Evolutionary conservation across 2,113 vertebrate species (phyloP).

Genomic region (Clarias gariepinus): DNA sequence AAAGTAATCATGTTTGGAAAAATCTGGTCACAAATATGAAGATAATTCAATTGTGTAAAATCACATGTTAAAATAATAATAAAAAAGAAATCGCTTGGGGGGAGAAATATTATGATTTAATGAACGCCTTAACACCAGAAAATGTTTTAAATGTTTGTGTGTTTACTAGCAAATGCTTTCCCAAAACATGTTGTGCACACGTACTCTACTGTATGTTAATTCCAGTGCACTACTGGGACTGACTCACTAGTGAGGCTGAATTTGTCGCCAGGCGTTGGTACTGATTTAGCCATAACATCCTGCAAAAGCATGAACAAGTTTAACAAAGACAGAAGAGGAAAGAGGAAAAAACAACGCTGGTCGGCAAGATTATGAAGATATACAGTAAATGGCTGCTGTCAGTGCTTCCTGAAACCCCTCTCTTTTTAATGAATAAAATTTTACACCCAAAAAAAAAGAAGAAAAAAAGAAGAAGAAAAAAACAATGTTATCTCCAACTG

Average conservation of each 20-base stretch:
- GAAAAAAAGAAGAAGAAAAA: neutral
- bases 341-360: conserved; percentile 23
- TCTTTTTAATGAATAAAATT: conserved; percentile 26
- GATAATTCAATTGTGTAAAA: neutral
- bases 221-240: neutral
- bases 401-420: neutral
- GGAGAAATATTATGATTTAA: too few relatives aligned
- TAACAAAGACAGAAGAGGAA: conserved; percentile 17
- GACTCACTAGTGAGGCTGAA: neutral
- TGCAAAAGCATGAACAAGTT: conserved; percentile 7
- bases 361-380: conserved; percentile 24
- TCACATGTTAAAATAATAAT: neutral
- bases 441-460: neutral
- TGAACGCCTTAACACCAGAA: too few relatives aligned
- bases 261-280: neutral
- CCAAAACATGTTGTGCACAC: neutral
- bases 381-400: neutral
- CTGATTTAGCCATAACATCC: conserved; percentile 15
- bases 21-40: neutral
- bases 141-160: neutral
- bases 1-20: neutral
- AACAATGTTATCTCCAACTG: conserved; percentile 39
- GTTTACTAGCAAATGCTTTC: neutral
- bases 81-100: neutral
- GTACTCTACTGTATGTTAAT: neutral